Evolutionary conservation across 2,888 invertebrate species (phyloP), one percentile per base, ranked within the genome.

Genomic region (Myopa tessellatipennis): DNA sequence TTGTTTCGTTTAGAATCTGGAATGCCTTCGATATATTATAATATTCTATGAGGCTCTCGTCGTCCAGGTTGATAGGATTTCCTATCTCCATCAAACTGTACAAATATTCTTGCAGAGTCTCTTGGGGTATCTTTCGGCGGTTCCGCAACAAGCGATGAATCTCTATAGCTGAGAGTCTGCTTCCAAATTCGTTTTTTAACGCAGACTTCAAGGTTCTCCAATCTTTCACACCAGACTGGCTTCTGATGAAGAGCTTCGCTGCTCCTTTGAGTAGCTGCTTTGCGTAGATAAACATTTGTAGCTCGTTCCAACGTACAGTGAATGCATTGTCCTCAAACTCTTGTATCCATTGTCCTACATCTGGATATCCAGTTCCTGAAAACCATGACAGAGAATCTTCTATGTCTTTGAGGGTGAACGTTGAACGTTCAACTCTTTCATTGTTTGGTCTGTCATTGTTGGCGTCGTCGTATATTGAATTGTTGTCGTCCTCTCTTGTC

Each of bases 181-280:
- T 26, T 4, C 78, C 67, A 72, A 76, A 76, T 55, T 78, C 76
- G 0, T 68, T 69, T 6, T 67, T 52, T 16, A 76, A 67, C 16
- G 68, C 36, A 16, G 52, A 60, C 50, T 74, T 79, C 52, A 79
- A 73, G 1, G 58, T 55, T 40, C 67, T 61, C 77, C 76, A 78
- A 70, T 76, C 36, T 12, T 14, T 74, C 16, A 76, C 12, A 12
- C 68, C 78, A 10, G 18, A 45, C 67, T 79, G 71, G 55, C 73
- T 76, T 70, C 65, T 63, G 8, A 78, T 60, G 55, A 78, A 80
- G 34, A 78, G 34, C 40, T 77, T 80, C n/a, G 78, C 80, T 3
- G 77, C 77, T 6, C 80, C 78, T 45, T 77, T 78, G 50, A 80
- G 36, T 61, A 80, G 26, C 34, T 80, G 80, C 63, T 80, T 80